Evolutionary conservation across 2,888 invertebrate genomes (phyloP), one percentile per base, ranked within the genome.

Genomic region (Labia minor): DNA sequence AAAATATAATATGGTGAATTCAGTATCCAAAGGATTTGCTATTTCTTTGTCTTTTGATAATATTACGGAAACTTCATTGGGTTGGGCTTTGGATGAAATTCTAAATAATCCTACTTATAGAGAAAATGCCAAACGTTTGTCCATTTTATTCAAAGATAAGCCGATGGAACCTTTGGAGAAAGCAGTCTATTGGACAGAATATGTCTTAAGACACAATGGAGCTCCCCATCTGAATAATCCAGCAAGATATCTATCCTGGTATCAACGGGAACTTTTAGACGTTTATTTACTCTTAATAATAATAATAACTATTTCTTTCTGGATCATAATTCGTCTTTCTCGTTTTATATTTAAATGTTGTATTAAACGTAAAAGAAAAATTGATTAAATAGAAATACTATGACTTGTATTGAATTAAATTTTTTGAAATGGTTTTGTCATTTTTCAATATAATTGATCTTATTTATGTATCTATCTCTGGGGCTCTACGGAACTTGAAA

Each of bases 1-100:
- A 71, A 74, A 81, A 79, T 73, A 82, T 19, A 85, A 85, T 73
- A 80, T 82, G 61, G 75, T 77, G 20, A 80, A 81, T 1, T 80
- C 81, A 76, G 77, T 77, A 65, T 78, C 79, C 68, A 76, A 80
- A 14, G 84, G 83, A 1, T 78, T 81, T 19, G 82, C 81, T 0
- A 73, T 78, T 19, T 73, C 74, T 10, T 67, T 81, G 11, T 72
- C 75, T 0, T 76, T 81, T 33, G 72, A 73, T 64, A 76, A 79
- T 14, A 73, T 78, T 2, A 76, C 76, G 6, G 74, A 74, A 61
- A 72, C 76, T 16, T 49, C 49, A 49, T 8, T 49, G 49, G 16
- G n/a, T 14, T 49, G 49, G 49, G 49, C 49, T 3, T n/a, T 49
- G 16, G n/a, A 4, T n/a, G 49, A 49, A 14, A 49, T 49, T 16